Evolutionary conservation across 2,113 vertebrate species (phyloP), one percentile per base, ranked within the genome.

Genomic region (Phyllostomus hastatus): DNA sequence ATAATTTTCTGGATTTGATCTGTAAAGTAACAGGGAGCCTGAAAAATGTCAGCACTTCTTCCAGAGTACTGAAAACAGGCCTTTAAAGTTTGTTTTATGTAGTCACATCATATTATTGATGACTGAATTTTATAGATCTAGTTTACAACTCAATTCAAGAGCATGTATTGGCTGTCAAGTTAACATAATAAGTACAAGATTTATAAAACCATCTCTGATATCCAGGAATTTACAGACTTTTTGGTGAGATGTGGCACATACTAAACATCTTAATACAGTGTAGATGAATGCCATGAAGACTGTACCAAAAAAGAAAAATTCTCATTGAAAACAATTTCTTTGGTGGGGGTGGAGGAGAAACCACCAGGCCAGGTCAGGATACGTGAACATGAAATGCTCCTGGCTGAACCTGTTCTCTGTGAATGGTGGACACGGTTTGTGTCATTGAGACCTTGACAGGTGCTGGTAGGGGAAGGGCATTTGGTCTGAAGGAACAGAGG

Each of bases 31-130:
- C 9, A 33, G 28, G 64, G 64, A 91, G 35, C 38, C 92, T 96
- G 46, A 88, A 92, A 90, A 94, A 86, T 73, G 85, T 92, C 20
- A 43, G 12, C 20, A 73, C 24, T 95, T 94, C 46, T 61, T 43
- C 61, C 10, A 64, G 88, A 94, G 72, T 73, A 26, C 41, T 81
- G 7, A 84, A 59, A 82, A 88, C 14, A 48, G 90, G 26, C 52
- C 82, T 92, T 92, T 89, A 26, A 78, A 90, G 73, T 54, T 59
- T 67, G 61, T 81, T 85, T 69, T 61, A 5, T 38, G 33, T 46
- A 35, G 22, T 94, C 52, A 41, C 33, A 90, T 95, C 35, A 7
- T 83, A 20, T 59, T 67, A 76, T 64, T 94, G 81, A 46, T 92
- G 72, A 79, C 54, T 64, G 35, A 54, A 92, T 16, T 73, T 92